Percentiles rank a stretch among this genome's conserved stretches.
Conservation (phyloP, 2,797 vertebrate genomes). For the Hydrolagus colliei region DNA sequence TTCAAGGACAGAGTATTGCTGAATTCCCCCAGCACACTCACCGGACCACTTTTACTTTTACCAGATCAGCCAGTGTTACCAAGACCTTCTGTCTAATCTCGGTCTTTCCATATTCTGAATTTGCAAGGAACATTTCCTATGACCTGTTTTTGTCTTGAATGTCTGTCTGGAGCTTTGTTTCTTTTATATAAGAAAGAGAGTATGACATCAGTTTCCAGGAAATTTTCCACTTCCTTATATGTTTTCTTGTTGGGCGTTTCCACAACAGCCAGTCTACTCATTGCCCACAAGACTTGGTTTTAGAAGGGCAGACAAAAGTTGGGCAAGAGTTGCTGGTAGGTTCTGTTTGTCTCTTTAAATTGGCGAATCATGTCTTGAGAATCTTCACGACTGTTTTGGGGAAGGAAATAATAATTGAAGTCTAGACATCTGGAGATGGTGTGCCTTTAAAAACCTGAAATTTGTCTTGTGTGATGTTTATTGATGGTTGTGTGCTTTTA, state of each 20-base stretch:
- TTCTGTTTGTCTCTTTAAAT: background rate
- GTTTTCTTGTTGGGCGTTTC: background rate
- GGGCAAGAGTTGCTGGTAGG: background rate
- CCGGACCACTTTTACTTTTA: too few relatives aligned
- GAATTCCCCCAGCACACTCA: too few relatives aligned
- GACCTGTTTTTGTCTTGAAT: background rate
- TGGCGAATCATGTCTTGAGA: background rate
- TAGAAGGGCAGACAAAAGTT: background rate
- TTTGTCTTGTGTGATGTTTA: background rate
- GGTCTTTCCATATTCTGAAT: background rate
- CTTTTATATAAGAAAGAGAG: background rate
- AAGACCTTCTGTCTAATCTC: too few relatives aligned
- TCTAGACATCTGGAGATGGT: background rate
- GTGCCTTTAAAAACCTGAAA: background rate
- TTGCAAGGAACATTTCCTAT: background rate
- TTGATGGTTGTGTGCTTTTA: background rate
- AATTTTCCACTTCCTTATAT: background rate
- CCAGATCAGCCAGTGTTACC: too few relatives aligned
- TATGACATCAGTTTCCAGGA: conserved; percentile 23
- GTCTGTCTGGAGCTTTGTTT: conserved; percentile 16
- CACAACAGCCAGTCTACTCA: background rate
- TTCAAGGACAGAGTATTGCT: too few relatives aligned
- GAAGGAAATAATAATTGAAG: background rate
- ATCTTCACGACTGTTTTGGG: background rate
- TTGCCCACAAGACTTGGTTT: background rate